Base-by-base conservation (phyloP, 2,888 invertebrate species). In the Drosophila merina region DNA sequence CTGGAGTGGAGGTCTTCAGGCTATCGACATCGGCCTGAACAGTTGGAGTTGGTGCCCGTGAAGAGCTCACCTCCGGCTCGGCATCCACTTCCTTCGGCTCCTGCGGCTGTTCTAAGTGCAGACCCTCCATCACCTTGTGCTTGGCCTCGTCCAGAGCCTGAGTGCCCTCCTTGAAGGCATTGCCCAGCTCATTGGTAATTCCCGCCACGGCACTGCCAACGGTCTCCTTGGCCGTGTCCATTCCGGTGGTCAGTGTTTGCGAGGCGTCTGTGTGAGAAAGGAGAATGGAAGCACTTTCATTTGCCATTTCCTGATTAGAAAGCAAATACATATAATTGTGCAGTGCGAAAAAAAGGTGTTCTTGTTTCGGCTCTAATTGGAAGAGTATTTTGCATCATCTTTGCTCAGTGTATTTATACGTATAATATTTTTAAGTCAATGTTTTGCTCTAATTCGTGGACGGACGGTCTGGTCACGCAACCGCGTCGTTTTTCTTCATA, bases 1-100 rank as follows among this genome's bases (percentile, higher is more conserved):
- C 92, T 9, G 91, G 89, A 20, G 91, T 90, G 3, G 89, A 88
- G 3, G 91, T 91, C 82, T 89, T 89, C 58, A 92, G 72, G 59
- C 91, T 91, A 48, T 92, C 91, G 2, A 73, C 79, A 67, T 90
- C 90, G 1, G 62, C 55, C 38, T 77, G 74, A 4, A 87, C 36
- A 4, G 72, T 62, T 0, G 89, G 86, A 45, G 79, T 88, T 10
- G 78, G 75, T 4, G 71, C 82, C 25, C 77, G 73, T 3, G 88
- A 88, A 7, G 54, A 56, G 36, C 72, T 86, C 28, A 62, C 12
- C 45, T 47, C 71, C 3, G 26, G 10, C 14, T 68, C 57, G 12
- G 6, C 52, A 1, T 42, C 40, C n/a, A 30, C 38, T 3, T 7
- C 8, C 10, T 54, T 52, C 2, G 57, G 7, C 30, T 59, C 38